A percentile compares a stretch with the other conserved stretches of the same genome.
Evolutionary conservation across 2,888 invertebrate genomes (phyloP).

Genomic region (Iselma pallidipennis): DNA sequence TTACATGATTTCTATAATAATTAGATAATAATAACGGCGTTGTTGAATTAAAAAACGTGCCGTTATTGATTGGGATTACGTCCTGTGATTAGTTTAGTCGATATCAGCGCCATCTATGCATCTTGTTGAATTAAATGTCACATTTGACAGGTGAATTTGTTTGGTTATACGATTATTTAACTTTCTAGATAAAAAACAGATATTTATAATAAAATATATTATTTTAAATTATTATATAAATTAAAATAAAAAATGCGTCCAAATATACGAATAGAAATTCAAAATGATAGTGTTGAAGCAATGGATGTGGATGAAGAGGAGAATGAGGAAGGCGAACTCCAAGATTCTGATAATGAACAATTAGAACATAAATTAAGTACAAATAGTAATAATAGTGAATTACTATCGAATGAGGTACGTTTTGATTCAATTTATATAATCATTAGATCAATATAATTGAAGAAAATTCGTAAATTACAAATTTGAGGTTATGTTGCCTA

Average conservation of each 20-base stretch:
- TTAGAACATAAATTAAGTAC: background rate
- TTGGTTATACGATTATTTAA: background rate
- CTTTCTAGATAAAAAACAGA: too few species aligned
- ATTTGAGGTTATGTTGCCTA: constrained; percentile 25
- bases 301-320: constrained; percentile 57
- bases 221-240: background rate
- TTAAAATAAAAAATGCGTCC: constrained; percentile 40
- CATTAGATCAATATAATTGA: constrained; percentile 11
- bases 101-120: background rate
- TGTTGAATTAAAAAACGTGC: too few species aligned
- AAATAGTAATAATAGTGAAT: background rate
- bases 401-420: background rate
- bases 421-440: background rate
- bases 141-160: background rate
- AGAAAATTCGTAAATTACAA: too few species aligned
- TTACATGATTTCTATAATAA: too few species aligned
- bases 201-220: too few species aligned
- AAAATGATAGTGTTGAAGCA: constrained; percentile 51
- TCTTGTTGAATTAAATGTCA: too few species aligned
- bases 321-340: constrained; percentile 56
- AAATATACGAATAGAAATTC: constrained; percentile 57
- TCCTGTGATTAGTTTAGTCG: too few species aligned
- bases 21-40: too few species aligned
- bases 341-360: constrained; percentile 36
- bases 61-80: too few species aligned